phyloP scores from a whole-genome alignment of 23 tunicate genomes.

The Diplosoma virens region DNA sequence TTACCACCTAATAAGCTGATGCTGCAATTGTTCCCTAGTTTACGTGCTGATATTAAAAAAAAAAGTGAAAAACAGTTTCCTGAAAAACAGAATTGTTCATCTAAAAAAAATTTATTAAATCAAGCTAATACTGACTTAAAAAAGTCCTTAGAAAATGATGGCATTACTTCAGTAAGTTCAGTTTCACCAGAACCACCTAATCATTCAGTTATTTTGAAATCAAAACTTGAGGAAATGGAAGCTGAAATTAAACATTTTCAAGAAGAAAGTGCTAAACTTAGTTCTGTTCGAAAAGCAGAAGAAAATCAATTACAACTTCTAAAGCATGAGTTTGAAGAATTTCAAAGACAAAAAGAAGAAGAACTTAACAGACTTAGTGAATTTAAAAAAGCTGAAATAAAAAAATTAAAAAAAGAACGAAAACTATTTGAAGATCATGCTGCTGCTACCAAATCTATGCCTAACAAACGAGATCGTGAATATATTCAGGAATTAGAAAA shows the following conservation, averaged over 20 bases:
- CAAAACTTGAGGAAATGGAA: slow-evolving; percentile 76
- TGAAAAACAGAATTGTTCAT: neutral
- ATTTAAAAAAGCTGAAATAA: slow-evolving; percentile 62
- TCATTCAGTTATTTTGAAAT: slow-evolving; percentile 38
- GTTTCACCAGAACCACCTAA: neutral
- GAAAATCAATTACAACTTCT: slow-evolving; percentile 47
- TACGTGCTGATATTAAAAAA: neutral
- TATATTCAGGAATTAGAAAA: slow-evolving; percentile 55
- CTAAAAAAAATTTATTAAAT: neutral
- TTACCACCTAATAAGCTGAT: slow-evolving; percentile 68
- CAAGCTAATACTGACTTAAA: neutral
- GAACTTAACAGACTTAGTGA: slow-evolving; percentile 56
- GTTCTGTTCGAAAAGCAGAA: slow-evolving; percentile 44
- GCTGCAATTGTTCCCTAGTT: slow-evolving; percentile 80
- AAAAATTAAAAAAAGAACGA: slow-evolving; percentile 80
- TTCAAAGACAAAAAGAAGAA: slow-evolving; percentile 65
- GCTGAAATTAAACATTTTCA: slow-evolving; percentile 73
- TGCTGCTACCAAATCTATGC: slow-evolving; percentile 50
- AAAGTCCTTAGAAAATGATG: neutral
- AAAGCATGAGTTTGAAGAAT: slow-evolving; percentile 60
- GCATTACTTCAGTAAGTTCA: neutral
- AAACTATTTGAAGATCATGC: slow-evolving; percentile 87
- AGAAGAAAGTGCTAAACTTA: slow-evolving; percentile 55
- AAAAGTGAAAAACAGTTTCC: neutral
- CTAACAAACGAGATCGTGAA: slow-evolving; percentile 66